Evolutionary conservation across 2,113 vertebrate species (phyloP).

Genomic region (Gopherus evgoodei): DNA sequence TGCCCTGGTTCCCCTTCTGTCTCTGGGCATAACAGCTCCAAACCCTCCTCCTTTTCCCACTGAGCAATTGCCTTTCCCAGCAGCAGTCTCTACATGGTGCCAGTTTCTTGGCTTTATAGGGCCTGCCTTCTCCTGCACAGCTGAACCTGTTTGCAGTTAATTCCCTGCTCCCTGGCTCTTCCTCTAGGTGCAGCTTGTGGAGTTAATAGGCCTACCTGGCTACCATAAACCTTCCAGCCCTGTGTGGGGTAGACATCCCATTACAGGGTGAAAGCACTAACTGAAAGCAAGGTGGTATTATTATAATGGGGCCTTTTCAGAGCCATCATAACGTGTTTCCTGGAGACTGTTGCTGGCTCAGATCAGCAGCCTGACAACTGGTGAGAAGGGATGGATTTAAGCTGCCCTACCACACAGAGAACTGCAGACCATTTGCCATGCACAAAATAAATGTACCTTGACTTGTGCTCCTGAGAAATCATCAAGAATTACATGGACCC

Average conservation of each 20-base stretch:
- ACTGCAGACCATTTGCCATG: not conserved
- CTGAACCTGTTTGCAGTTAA: no score
- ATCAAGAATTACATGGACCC: not conserved
- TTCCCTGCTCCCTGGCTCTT: no score
- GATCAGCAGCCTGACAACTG: not conserved
- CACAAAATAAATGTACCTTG: not conserved
- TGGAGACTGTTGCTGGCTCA: not conserved
- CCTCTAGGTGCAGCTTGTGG: no score
- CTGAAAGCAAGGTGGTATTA: not conserved
- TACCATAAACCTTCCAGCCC: not conserved
- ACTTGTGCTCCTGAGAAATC: conserved; percentile 30
- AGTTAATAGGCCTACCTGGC: not conserved
- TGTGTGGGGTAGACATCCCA: not conserved
- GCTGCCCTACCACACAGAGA: not conserved
- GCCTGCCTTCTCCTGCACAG: no score
- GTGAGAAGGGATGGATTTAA: not conserved
- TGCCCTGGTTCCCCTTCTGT: not conserved
- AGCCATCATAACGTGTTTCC: not conserved
- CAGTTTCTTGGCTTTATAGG: no score
- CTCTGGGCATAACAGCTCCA: not conserved
- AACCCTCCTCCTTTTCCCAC: no score
- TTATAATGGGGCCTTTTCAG: not conserved
- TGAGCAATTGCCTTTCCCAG: not conserved
- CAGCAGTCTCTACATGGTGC: not conserved
- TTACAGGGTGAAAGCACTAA: not conserved